These are phyloP conservation scores for Chymomyza caudatula DNA, from an alignment of 2,888 invertebrate species.

Conservation along the genomic window DNA sequence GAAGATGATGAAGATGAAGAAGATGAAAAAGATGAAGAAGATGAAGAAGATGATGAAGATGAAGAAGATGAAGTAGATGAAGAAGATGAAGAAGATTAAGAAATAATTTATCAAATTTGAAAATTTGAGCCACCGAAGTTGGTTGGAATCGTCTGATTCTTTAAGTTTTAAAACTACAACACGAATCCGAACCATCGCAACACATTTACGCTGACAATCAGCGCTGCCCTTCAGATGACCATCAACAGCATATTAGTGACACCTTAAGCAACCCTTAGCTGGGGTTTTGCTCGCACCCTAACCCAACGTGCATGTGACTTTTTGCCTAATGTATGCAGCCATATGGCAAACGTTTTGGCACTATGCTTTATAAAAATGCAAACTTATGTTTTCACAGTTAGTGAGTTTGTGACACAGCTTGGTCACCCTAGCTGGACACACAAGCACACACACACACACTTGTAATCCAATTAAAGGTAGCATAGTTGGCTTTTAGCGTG, in stretches of 20 bases:
- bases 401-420: neutral
- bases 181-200: too few species aligned
- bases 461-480: conserved; percentile 74
- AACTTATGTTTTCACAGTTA: conserved; percentile 61
- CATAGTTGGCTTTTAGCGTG: conserved; percentile 73
- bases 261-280: neutral
- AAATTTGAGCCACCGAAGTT: too few species aligned
- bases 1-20: too few species aligned
- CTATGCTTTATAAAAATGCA: conserved; percentile 67
- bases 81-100: too few species aligned
- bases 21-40: too few species aligned
- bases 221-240: neutral
- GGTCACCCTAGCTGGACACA: conserved; percentile 26
- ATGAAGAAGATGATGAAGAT: too few species aligned
- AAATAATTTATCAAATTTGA: too few species aligned
- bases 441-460: conserved; percentile 37
- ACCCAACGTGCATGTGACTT: neutral
- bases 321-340: conserved; percentile 12
- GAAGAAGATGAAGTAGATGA: too few species aligned
- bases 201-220: too few species aligned
- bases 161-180: too few species aligned
- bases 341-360: conserved; percentile 54
- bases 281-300: neutral
- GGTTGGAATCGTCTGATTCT: too few species aligned
- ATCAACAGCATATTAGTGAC: neutral